Percentiles rank a stretch among this genome's conserved stretches.
These are phyloP conservation scores for Lampropteryx suffumata DNA, from an alignment of 2,888 invertebrate genomes.

Conservation along the genomic window DNA sequence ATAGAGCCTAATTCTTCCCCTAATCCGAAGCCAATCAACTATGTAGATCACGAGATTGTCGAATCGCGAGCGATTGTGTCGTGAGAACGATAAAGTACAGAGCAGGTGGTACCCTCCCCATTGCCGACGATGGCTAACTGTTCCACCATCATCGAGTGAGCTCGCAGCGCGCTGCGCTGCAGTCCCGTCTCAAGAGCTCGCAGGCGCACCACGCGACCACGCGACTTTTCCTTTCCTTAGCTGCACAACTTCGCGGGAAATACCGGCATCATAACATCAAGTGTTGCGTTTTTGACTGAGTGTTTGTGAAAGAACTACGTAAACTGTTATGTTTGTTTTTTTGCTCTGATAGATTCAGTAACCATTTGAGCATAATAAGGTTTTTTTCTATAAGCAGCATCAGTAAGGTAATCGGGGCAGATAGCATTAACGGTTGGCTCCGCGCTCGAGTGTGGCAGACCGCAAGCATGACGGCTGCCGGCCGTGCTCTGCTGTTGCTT, in stretches of 20 bases:
- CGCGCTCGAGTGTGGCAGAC: conserved; percentile 80
- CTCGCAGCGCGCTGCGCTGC: conserved; percentile 61
- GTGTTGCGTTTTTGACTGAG: conserved; percentile 29
- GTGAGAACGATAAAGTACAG: conserved; percentile 77
- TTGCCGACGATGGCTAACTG: conserved; percentile 67
- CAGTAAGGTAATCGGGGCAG: conserved; percentile 81
- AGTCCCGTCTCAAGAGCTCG: conserved; percentile 68
- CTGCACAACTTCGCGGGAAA: conserved; percentile 42
- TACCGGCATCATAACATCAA: conserved; percentile 30
- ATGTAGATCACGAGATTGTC: conserved; percentile 78
- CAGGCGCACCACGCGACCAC: conserved; percentile 62
- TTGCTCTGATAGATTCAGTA: conserved; percentile 29
- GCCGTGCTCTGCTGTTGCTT: conserved; percentile 71
- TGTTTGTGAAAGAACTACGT: conserved; percentile 43
- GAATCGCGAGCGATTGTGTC: conserved; percentile 66
- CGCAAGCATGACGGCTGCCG: conserved; percentile 79
- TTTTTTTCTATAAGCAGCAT: conserved; percentile 62
- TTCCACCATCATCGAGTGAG: conserved; percentile 67
- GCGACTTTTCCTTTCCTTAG: conserved; percentile 31
- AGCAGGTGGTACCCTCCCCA: conserved; percentile 76
- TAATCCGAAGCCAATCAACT: conserved; percentile 77
- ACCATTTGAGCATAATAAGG: conserved; percentile 31
- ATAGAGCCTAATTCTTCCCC: conserved; percentile 64
- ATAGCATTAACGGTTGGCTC: conserved; percentile 81
- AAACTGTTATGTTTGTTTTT: conserved; percentile 38